Evolutionary conservation across 1,140 invertebrate species (phyloP).

Genomic region (Homarus americanus): DNA sequence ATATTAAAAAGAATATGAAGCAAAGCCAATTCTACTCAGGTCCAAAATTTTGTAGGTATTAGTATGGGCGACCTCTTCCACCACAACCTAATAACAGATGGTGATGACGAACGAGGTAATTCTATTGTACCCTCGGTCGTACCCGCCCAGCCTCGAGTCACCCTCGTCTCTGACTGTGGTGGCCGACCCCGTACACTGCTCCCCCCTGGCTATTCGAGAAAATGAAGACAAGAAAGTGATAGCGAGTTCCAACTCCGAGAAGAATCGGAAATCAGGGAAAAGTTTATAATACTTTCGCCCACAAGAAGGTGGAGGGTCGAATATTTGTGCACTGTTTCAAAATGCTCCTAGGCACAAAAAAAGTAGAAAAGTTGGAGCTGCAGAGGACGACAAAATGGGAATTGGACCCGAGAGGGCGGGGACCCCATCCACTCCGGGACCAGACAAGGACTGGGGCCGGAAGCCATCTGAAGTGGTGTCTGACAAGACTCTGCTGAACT

Average conservation of each 20-base stretch:
- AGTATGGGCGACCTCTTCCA: no score
- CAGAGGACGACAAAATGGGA: neutral
- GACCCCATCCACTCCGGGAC: neutral
- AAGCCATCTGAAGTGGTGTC: neutral
- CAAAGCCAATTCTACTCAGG: no score
- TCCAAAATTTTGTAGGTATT: no score
- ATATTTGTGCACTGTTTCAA: neutral
- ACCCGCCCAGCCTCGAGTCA: neutral
- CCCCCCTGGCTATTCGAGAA: neutral
- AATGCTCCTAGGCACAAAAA: neutral
- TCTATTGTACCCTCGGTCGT: no score
- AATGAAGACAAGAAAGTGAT: neutral
- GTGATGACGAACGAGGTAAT: no score
- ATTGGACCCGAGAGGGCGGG: neutral
- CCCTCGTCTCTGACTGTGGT: neutral
- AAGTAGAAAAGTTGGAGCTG: neutral
- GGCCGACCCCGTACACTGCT: neutral
- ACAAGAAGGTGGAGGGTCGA: neutral
- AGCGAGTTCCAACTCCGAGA: slow-evolving; percentile 16
- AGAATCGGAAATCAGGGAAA: slow-evolving; percentile 9
- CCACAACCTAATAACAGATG: no score
- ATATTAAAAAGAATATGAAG: no score
- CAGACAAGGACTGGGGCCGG: neutral
- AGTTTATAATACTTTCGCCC: neutral
- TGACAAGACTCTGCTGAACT: neutral